Percentiles rank a stretch among this genome's conserved stretches.
phyloP scores from a whole-genome alignment of 2,888 invertebrate genomes.

The Caenorhabditis parvicauda region DNA sequence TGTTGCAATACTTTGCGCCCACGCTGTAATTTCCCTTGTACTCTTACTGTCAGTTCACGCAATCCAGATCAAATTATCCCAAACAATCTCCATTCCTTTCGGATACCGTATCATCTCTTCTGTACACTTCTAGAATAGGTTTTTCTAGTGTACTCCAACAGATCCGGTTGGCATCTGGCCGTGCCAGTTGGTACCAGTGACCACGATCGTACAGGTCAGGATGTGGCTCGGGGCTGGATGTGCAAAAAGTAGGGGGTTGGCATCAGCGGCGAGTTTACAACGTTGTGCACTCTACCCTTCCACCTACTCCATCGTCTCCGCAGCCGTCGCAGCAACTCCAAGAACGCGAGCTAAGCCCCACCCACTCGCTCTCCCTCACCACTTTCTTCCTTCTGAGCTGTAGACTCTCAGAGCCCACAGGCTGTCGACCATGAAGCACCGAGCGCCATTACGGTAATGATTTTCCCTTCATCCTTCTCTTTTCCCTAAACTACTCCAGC shows the following conservation, averaged over 20 bases:
- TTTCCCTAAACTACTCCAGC: conserved; percentile 11
- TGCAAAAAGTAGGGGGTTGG: not conserved
- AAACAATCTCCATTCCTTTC: too few relatives aligned
- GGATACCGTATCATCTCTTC: too few relatives aligned
- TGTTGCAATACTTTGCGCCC: too few relatives aligned
- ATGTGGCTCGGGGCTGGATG: not conserved
- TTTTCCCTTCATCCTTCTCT: too few relatives aligned
- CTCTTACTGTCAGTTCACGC: too few relatives aligned
- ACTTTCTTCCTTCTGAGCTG: conserved; percentile 25
- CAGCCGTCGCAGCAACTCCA: not conserved
- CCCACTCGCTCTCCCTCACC: conserved; percentile 17
- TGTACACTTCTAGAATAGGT: too few relatives aligned
- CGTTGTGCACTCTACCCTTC: not conserved
- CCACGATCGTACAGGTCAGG: too few relatives aligned
- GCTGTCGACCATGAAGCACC: conserved; percentile 31
- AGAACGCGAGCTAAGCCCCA: not conserved
- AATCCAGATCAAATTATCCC: too few relatives aligned
- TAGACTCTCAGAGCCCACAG: conserved; percentile 30
- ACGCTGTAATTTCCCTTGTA: too few relatives aligned
- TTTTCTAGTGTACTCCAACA: too few relatives aligned
- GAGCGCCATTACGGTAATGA: conserved; percentile 28
- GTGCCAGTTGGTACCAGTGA: too few relatives aligned
- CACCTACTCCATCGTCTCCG: not conserved
- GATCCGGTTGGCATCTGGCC: too few relatives aligned
- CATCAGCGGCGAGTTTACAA: not conserved